Evolutionary conservation across 2,113 vertebrate genomes (phyloP).

Genomic region (Dissostichus mawsoni): DNA sequence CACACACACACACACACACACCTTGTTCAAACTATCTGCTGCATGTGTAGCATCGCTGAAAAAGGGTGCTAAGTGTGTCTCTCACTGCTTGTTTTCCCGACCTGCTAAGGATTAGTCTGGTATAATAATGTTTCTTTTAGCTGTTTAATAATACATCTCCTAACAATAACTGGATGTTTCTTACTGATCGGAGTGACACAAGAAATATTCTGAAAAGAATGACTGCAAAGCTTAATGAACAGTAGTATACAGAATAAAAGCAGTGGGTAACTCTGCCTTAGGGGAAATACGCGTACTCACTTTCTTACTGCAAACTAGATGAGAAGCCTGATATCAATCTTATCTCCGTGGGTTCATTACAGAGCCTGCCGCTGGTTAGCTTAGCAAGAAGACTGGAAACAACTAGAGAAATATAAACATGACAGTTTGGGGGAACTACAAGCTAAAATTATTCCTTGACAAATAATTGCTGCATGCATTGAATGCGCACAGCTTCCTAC

Average conservation of each 20-base stretch:
- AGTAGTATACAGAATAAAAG: background rate
- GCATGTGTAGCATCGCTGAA: background rate
- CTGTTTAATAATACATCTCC: background rate
- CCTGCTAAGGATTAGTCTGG: background rate
- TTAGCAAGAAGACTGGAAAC: background rate
- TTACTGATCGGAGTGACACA: background rate
- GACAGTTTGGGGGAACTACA: background rate
- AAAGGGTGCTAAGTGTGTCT: constrained; percentile 11
- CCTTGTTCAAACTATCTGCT: constrained; percentile 20
- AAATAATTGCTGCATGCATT: background rate
- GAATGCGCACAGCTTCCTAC: background rate
- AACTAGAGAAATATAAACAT: background rate
- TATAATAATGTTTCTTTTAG: background rate
- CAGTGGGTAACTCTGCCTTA: background rate
- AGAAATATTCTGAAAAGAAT: background rate
- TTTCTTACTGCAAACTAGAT: background rate
- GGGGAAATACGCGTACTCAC: background rate
- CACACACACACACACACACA: background rate
- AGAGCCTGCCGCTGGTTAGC: background rate
- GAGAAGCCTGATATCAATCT: background rate
- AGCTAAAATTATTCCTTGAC: background rate
- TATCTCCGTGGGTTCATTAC: background rate
- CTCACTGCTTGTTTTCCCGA: background rate
- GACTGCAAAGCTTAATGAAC: background rate
- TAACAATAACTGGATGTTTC: background rate